phyloP scores from a whole-genome alignment of 2,797 vertebrate genomes.

The Trematomus bernacchii region DNA sequence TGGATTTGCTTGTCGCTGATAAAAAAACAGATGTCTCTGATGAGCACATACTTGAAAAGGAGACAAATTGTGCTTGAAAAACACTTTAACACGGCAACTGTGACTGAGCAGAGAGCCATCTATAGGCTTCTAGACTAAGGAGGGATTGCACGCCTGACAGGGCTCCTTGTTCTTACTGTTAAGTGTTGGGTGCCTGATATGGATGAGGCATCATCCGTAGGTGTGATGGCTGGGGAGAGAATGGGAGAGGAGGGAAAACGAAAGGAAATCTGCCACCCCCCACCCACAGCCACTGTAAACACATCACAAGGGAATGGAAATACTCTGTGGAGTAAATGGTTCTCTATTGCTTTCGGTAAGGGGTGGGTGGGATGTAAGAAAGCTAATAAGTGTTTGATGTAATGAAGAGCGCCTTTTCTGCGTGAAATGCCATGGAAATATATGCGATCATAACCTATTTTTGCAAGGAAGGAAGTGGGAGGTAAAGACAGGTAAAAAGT shows the following conservation, averaged over 20 bases:
- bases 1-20: background rate
- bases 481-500: constrained; percentile 35
- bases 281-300: constrained; percentile 45
- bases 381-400: constrained; percentile 71
- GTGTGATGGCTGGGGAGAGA: constrained; percentile 46
- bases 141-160: constrained; percentile 51
- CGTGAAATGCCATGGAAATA: constrained; percentile 57
- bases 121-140: constrained; percentile 26
- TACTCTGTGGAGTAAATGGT: constrained; percentile 5
- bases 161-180: constrained; percentile 47
- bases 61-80: constrained; percentile 55
- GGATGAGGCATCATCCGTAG: constrained; percentile 39
- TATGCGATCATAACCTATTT: constrained; percentile 62
- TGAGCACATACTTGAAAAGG: constrained; percentile 14
- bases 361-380: background rate
- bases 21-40: constrained; percentile 21
- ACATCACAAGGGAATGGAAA: constrained; percentile 9
- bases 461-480: constrained; percentile 17
- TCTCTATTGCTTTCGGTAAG: constrained; percentile 2
- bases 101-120: constrained; percentile 28
- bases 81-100: constrained; percentile 25
- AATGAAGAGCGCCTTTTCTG: constrained; percentile 60
- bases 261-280: constrained; percentile 27
- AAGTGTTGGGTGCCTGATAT: constrained; percentile 32
- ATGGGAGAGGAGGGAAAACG: constrained; percentile 24